Evolutionary conservation across 2,113 vertebrate genomes (phyloP), one percentile per base, ranked within the genome.

Genomic region (Boleophthalmus pectinirostris): DNA sequence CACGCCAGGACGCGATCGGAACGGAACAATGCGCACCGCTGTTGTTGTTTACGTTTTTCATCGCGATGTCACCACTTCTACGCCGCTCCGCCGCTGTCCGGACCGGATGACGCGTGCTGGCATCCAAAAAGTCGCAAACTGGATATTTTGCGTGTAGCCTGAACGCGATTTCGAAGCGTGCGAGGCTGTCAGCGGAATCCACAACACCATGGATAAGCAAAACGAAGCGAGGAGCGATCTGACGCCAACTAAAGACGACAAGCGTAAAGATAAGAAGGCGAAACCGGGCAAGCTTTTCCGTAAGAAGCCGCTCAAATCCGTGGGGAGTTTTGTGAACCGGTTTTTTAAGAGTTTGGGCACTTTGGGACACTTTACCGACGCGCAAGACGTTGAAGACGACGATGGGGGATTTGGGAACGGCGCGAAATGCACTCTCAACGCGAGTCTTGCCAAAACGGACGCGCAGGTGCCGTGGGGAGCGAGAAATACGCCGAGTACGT

Each of bases 341-440:
- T 88, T 95, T 79, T 84, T 95, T 18, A 92, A 89, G 92, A 94
- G 89, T 92, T 94, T 94, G 74, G 91, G 88, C 81, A 93, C 91
- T 89, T 92, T 94, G 77, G 84, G 91, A 58, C 93, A 92, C 87
- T 91, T 93, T 68, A 92, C 88, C 2, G 87, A 88, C 68, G 74
- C 86, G 76, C 87, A 70, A 45, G 92, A 91, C 82, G 83, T 72
- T 13, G 91, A 91, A 83, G 94, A 95, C 64, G 95, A 95, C 74
- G 94, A 95, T 5, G 95, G 94, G 0, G 93, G 91, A 20, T 87
- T 85, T 29, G 33, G 87, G 80, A 82, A 83, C 35, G 86, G 79
- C 68, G 81, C 92, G 68, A 85, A 90, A 68, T 91, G 93, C 88
- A 88, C 89, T 56, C 88, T 92, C 1, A 85, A 88, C 80, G 88